Evolutionary conservation across 2,888 invertebrate species (phyloP).

Genomic region (Lasioglossum calceatum): DNA sequence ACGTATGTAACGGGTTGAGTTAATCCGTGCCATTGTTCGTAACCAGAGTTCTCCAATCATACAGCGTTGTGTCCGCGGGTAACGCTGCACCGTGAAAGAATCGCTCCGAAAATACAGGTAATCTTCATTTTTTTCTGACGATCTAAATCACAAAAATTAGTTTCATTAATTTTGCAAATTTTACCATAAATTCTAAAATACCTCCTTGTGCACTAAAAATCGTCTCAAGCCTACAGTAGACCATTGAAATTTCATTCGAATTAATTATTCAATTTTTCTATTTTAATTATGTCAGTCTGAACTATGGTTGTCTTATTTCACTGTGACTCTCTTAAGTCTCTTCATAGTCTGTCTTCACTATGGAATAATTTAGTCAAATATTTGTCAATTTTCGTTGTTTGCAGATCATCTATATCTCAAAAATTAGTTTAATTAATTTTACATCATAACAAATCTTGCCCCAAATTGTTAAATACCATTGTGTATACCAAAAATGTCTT

Average conservation of each 20-base stretch:
- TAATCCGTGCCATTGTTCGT: slow-evolving; percentile 69
- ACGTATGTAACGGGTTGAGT: slow-evolving; percentile 69
- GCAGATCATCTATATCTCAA: not conserved
- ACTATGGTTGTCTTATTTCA: not conserved
- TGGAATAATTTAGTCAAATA: not conserved
- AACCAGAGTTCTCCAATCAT: slow-evolving; percentile 70
- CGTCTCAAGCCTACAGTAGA: not conserved
- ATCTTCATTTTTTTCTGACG: not conserved
- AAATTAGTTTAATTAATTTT: not conserved
- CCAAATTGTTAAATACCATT: not conserved
- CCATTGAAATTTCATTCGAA: not conserved
- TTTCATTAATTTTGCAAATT: slow-evolving; percentile 1
- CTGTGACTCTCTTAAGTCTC: not conserved
- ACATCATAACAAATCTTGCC: not conserved
- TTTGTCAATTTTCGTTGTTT: not conserved
- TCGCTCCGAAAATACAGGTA: slow-evolving; percentile 7
- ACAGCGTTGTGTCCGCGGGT: slow-evolving; percentile 46
- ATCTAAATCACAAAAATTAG: not conserved
- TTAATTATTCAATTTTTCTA: not conserved
- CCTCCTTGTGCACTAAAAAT: not conserved
- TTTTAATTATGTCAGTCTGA: not conserved
- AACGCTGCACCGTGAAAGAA: slow-evolving; percentile 21
- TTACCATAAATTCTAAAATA: not conserved
- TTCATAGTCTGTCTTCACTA: not conserved
- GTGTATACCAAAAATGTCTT: not conserved